These are phyloP conservation scores for Phyllostomus discolor DNA, from an alignment of 2,113 vertebrate species.

Conservation along the genomic window DNA sequence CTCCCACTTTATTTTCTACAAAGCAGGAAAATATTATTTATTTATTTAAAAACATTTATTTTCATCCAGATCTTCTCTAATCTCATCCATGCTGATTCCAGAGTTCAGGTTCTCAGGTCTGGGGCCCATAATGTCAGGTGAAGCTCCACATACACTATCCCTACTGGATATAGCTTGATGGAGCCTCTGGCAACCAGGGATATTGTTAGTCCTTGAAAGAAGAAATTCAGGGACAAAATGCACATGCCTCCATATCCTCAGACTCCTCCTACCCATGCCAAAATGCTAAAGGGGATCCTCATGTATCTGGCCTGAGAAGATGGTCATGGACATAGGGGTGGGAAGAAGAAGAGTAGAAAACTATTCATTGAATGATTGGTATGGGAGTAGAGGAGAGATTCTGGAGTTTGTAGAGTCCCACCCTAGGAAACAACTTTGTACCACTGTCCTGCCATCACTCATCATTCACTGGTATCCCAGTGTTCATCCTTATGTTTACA, in stretches of 20 bases:
- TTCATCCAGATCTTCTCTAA: neutral
- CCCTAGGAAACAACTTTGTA: neutral
- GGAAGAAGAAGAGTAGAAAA: neutral
- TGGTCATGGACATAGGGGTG: no score
- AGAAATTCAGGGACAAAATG: slow-evolving; percentile 49
- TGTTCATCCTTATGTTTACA: no score
- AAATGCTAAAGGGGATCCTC: neutral
- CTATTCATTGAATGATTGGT: neutral
- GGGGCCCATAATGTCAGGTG: neutral
- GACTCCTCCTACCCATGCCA: neutral
- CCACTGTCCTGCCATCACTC: neutral
- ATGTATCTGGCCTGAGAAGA: neutral
- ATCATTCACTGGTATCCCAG: neutral
- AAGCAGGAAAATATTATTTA: neutral
- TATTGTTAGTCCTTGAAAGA: slow-evolving; percentile 44
- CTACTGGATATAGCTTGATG: neutral
- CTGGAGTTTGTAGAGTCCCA: neutral
- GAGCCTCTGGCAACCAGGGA: neutral
- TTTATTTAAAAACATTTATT: neutral
- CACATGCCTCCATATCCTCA: neutral
- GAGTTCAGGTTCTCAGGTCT: slow-evolving; percentile 6
- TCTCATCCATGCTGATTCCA: neutral
- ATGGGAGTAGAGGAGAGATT: neutral
- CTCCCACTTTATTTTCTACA: slow-evolving; percentile 56
- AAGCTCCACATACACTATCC: neutral